Conservation (phyloP, 2,888 invertebrate genomes). For the Callyntrura sp. region DNA sequence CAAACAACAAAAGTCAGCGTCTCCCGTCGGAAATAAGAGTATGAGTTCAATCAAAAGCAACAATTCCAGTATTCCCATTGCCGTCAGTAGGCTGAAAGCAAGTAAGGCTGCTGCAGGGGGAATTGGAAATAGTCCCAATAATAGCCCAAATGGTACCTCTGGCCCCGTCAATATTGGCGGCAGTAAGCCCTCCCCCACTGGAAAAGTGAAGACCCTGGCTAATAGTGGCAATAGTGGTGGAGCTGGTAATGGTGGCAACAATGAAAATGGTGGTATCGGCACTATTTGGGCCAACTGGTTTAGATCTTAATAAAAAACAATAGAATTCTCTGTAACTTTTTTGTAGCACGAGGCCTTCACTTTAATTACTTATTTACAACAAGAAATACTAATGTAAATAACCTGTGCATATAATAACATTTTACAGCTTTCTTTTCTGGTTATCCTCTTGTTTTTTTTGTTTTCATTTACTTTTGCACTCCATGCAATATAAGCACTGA, state of each 20-base stretch:
- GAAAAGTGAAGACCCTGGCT: conserved; percentile 56
- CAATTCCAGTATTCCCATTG: conserved; percentile 82
- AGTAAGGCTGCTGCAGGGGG: conserved; percentile 69
- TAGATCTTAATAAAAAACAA: conserved; percentile 58
- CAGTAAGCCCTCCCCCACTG: conserved; percentile 22
- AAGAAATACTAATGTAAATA: conserved; percentile 11
- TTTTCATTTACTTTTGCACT: conserved; percentile 54
- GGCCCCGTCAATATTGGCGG: conserved; percentile 57
- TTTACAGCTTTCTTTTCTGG: conserved; percentile 40
- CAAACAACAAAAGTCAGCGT: conserved; percentile 77
- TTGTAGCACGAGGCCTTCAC: conserved; percentile 64
- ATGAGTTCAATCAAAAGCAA: conserved; percentile 81
- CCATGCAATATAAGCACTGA: conserved; percentile 65
- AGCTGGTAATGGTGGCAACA: conserved; percentile 44
- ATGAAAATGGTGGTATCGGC: conserved; percentile 72
- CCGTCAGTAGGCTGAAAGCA: conserved; percentile 81
- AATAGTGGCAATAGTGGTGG: conserved; percentile 17
- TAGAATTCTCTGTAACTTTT: conserved; percentile 50
- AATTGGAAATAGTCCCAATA: conserved; percentile 44
- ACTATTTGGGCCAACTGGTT: conserved; percentile 81
- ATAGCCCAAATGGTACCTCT: conserved; percentile 56
- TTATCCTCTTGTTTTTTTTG: conserved; percentile 59
- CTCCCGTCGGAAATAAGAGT: conserved; percentile 71
- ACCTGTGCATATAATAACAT: neutral
- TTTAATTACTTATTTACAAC: conserved; percentile 59